Evolutionary conservation across 1,140 invertebrate genomes (phyloP).

Genomic region (Antheraea pernyi): DNA sequence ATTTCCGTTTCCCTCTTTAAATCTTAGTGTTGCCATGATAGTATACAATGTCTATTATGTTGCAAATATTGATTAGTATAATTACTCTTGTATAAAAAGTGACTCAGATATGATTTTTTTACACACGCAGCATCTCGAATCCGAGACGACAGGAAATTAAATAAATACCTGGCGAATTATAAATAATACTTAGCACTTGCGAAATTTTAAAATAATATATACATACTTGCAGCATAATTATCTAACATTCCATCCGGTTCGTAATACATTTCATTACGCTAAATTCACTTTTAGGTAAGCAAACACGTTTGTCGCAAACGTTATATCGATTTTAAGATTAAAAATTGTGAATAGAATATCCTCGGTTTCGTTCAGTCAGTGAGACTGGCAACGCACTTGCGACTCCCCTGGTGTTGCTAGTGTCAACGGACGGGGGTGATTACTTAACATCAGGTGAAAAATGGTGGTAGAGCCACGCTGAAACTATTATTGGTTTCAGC

Average conservation of each 20-base stretch:
- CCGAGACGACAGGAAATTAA: constrained; percentile 48
- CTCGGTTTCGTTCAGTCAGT: too few relatives aligned
- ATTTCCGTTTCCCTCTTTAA: constrained; percentile 13
- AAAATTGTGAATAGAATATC: too few relatives aligned
- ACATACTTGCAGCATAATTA: constrained; percentile 18
- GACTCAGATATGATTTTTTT: constrained; percentile 28
- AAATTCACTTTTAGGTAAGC: too few relatives aligned
- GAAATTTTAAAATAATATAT: constrained; percentile 12
- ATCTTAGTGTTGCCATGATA: background rate
- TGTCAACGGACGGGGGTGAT: too few relatives aligned
- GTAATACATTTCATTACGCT: constrained; percentile 24
- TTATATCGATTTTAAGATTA: too few relatives aligned
- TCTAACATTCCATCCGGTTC: constrained; percentile 30
- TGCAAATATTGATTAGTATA: constrained; percentile 2
- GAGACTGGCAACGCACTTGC: too few relatives aligned
- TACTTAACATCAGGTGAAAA: too few relatives aligned
- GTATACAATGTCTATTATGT: background rate
- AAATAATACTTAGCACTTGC: constrained; percentile 14
- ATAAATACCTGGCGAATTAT: constrained; percentile 30
- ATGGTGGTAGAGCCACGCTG: too few relatives aligned
- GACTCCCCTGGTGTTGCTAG: too few relatives aligned
- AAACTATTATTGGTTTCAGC: too few relatives aligned
- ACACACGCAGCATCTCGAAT: constrained; percentile 28
- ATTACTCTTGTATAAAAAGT: constrained; percentile 22
- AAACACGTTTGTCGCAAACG: too few relatives aligned